Evolutionary conservation across 2,113 vertebrate species (phyloP), one percentile per base, ranked within the genome.

Genomic region (Chloebia gouldiae): DNA sequence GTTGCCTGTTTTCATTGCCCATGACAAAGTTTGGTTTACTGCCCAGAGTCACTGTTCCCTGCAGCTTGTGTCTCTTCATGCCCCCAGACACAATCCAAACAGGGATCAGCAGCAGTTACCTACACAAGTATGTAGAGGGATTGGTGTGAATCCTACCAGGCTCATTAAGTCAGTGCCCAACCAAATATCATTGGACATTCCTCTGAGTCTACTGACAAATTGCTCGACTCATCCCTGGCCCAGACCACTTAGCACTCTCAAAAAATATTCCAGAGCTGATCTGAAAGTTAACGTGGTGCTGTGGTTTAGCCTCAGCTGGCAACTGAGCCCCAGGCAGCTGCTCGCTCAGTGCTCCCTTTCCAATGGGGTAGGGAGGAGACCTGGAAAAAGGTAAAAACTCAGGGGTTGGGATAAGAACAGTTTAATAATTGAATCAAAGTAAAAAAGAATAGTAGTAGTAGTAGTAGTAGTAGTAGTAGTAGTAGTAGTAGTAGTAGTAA

Each of bases 31-130:
- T 20, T 54, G 22, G 39, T 80, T 66, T 35, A 69, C 20, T 76
- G 61, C 21, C n/a, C 31, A 24, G 47, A 77, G 64, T 27, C n/a
- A 30, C 39, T 33, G 10, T 35, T 21, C 61, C 24, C 25, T 40
- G 13, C 22, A 53, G 37, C 37, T 56, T 53, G 31, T 51, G 11
- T 9, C 28, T 64, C 71, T 31, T 42, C 31, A 5, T 7, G 7
- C 5, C 28, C 37, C 15, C 0, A 0, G 37, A 40, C 1, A 11
- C 31, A 68, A 51, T 31, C 27, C 40, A 66, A 57, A 30, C 7
- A 3, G 39, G 9, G 28, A 27, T 7, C 68, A 66, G 19, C 57
- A 90, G 44, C 61, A 92, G 44, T 21, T 27, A 13, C 40, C 15
- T 64, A 11, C 16, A 21, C 0, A 2, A 19, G 10, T 16, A 8